phyloP scores from a whole-genome alignment of 1,140 invertebrate species.

The Drosophila kikkawai region DNA sequence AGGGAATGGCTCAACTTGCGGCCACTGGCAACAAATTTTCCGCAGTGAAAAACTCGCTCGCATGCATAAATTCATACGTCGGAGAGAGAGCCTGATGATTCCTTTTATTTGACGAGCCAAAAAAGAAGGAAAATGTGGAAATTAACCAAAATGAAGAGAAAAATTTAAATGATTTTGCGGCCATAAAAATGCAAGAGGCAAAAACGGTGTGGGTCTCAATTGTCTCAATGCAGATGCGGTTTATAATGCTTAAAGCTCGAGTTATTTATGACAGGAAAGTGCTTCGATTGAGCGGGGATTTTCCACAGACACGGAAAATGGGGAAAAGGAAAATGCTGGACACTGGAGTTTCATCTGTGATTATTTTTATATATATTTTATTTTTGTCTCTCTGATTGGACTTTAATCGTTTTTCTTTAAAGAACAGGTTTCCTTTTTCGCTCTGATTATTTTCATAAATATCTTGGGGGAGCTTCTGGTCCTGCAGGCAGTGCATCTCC shows the following conservation, averaged over 20 bases:
- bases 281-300: conserved; percentile 32
- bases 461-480: background rate
- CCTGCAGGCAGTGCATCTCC: background rate
- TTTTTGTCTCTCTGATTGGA: conserved; percentile 1
- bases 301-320: background rate
- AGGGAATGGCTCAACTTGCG: conserved; percentile 42
- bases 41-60: conserved; percentile 56
- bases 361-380: conserved; percentile 2
- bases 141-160: conserved; percentile 12
- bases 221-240: conserved; percentile 49
- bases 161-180: conserved; percentile 60
- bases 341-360: conserved; percentile 2
- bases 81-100: conserved; percentile 10
- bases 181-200: conserved; percentile 16
- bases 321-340: background rate
- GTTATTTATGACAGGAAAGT: conserved; percentile 44
- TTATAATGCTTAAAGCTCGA: conserved; percentile 50
- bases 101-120: conserved; percentile 55
- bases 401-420: conserved; percentile 14
- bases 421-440: background rate
- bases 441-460: background rate
- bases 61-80: conserved; percentile 71
- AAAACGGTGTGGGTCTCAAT: conserved; percentile 6
- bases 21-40: conserved; percentile 56
- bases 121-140: conserved; percentile 4